These are phyloP conservation scores for Trissolcus brochymenae DNA, from an alignment of 2,888 invertebrate species.

Conservation along the genomic window DNA sequence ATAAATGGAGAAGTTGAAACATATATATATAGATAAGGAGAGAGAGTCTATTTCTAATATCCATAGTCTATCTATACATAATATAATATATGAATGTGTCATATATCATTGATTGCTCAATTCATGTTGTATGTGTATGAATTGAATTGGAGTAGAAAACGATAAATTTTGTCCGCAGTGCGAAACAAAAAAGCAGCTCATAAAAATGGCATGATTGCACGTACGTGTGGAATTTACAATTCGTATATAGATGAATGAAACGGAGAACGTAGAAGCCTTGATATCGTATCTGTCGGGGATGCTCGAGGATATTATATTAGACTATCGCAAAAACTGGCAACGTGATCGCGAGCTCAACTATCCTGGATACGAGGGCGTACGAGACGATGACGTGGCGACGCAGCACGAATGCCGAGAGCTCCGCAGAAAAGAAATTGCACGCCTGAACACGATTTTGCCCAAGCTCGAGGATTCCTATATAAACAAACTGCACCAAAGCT, in stretches of 20 bases:
- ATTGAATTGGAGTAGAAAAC: conserved; percentile 14
- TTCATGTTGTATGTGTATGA: conserved; percentile 2
- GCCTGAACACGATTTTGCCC: conserved; percentile 65
- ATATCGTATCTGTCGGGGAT: conserved; percentile 59
- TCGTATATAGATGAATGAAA: conserved; percentile 47
- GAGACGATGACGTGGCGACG: conserved; percentile 58
- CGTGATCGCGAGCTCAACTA: conserved; percentile 68
- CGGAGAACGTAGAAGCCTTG: conserved; percentile 58
- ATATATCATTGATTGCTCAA: background rate
- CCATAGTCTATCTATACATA: too few relatives aligned
- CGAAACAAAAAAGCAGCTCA: conserved; percentile 21
- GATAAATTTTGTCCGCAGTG: conserved; percentile 20
- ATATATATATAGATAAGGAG: too few relatives aligned
- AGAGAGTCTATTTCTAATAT: too few relatives aligned
- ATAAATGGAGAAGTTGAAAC: too few relatives aligned
- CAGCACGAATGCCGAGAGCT: conserved; percentile 60
- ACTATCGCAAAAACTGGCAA: conserved; percentile 71
- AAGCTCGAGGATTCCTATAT: conserved; percentile 65
- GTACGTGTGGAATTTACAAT: conserved; percentile 37
- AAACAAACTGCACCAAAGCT: conserved; percentile 58
- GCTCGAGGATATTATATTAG: conserved; percentile 67
- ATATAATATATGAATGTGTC: too few relatives aligned
- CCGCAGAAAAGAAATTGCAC: conserved; percentile 61
- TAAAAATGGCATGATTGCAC: conserved; percentile 35
- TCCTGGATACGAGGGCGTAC: conserved; percentile 63